Base-by-base conservation (phyloP, 1,140 invertebrate species). In the Brachionus manjavacas region DNA sequence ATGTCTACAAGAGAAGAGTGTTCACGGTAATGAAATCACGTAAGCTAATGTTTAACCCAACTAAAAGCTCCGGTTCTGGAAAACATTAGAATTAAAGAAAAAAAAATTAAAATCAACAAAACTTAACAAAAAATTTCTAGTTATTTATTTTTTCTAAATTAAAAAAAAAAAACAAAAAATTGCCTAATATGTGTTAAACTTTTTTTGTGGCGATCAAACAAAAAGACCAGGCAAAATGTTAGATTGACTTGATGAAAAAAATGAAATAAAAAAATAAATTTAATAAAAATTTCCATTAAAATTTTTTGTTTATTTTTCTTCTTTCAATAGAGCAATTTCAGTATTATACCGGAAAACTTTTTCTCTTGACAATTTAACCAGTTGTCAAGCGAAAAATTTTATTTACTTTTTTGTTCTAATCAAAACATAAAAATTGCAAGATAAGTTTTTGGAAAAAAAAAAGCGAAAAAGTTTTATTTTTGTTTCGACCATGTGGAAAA, bases 21-120 rank as follows among this genome's bases (percentile, higher is more conserved):
- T 81, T 81, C 25, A 81, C 79, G 4, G 79, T 81, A 23, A 28
- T 64, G 35, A 81, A 81, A 43, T 81, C 79, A 25, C 79, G 79
- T 68, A 81, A 81, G n/a, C 35, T 81, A 25, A 25, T 76, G 23
- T 76, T 49, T 28, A 76, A 76, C 49, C 72, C 72, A 9, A 76
- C 41, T 1, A 46, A 20, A 49, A 76, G 64, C 64, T 68, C 70
- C 4, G 70, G 72, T 76, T 11, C 72, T 16, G 43, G 23, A 20
- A 43, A 76, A 35, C 72, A 76, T 25, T 76, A 76, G 25, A 76
- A 72, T 6, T n/a, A 23, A 23, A 76, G 25, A 52, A 8, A 76
- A 76, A 23, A 76, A 20, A 49, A 49, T 25, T 46, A 12, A 46
- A 46, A 46, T 23, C 43, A 12, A 72, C 14, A 9, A 70, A 70